Evolutionary conservation across 2,113 vertebrate species (phyloP), one percentile per base, ranked within the genome.

Genomic region (Cinclus mexicanus): DNA sequence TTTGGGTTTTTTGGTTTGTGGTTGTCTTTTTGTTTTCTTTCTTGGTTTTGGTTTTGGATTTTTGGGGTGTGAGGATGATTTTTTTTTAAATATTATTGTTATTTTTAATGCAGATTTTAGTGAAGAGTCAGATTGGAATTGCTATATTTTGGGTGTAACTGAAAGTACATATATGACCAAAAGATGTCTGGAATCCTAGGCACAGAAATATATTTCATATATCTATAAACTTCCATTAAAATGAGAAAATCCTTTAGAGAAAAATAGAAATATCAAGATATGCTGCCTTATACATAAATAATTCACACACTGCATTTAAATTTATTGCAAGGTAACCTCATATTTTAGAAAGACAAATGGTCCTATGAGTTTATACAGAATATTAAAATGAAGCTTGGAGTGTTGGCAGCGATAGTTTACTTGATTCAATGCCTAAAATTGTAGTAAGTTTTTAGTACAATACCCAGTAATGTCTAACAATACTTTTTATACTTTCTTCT

Each of bases 291-390:
- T 64, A 39, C 21, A 89, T 87, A 84, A 93, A 89, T 87, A 95
- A 85, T 95, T 83, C 47, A 93, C 52, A 56, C 3, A 11, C 3
- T 49, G 23, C 12, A 23, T 91, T 82, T 89, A 89, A 59, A 94
- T 89, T 42, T 91, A 55, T 75, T 94, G 53, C 47, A 79, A 91
- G 29, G 85, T 14, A 87, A 33, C 10, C 9, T 89, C 52, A 91
- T 78, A 10, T 79, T 94, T 85, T 82, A 47, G 56, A 87, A 96
- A 93, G 78, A 82, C 8, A 75, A 94, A 94, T 71, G 33, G 14
- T 55, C 23, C 2, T 82, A 68, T 76, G 56, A 59, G 47, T 81
- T 75, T 79, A 49, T 82, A 79, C 24, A 68, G 78, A 93, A 71
- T 91, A 94, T 56, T 91, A 52, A 93, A 84, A 75, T 59, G 16